phyloP scores from a whole-genome alignment of 2,888 invertebrate species.

The Scaptomyza cyrtandrae region DNA sequence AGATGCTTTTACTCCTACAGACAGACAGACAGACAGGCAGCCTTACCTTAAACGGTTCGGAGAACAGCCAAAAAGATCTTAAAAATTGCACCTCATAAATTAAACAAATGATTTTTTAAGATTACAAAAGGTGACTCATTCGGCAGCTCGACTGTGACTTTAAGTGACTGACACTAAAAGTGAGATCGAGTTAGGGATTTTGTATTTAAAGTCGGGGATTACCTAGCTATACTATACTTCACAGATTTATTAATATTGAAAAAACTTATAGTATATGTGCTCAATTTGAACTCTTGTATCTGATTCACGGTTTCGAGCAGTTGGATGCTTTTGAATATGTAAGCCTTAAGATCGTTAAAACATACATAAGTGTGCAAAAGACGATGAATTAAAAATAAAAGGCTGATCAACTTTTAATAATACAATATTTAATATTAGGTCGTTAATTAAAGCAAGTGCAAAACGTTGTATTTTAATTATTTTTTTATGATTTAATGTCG shows the following conservation, averaged over 20 bases:
- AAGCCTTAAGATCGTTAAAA: no score
- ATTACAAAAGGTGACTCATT: constrained; percentile 6
- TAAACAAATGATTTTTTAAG: constrained; percentile 52
- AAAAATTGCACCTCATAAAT: constrained; percentile 78
- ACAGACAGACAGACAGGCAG: constrained; percentile 4
- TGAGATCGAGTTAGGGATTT: not conserved
- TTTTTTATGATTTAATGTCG: no score
- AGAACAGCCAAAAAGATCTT: constrained; percentile 34
- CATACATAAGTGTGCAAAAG: no score
- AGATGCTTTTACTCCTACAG: constrained; percentile 54
- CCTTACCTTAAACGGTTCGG: constrained; percentile 9
- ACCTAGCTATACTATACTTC: not conserved
- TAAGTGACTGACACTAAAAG: not conserved
- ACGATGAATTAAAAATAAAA: no score
- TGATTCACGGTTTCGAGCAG: no score
- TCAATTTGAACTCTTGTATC: no score
- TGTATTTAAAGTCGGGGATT: constrained; percentile 4
- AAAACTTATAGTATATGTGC: no score
- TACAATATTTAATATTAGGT: no score
- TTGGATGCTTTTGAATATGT: no score
- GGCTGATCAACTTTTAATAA: no score
- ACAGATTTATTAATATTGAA: not conserved
- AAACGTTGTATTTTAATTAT: no score
- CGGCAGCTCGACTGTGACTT: constrained; percentile 3
- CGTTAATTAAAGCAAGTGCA: no score